Evolutionary conservation across 2,113 vertebrate species (phyloP).

Genomic region (Oceanodroma tethys): DNA sequence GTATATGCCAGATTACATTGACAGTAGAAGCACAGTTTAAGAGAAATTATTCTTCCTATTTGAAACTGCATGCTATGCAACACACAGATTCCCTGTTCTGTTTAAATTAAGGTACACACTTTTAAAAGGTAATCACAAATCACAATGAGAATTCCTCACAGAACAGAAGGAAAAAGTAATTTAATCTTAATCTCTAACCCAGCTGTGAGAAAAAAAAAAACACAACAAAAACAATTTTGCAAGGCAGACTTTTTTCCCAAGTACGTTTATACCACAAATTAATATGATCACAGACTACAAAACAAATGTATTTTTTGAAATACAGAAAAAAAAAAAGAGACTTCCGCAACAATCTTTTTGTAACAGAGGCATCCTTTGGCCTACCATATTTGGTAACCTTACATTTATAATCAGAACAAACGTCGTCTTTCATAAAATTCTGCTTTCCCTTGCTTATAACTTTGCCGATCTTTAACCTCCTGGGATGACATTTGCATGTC

Average conservation of each 20-base stretch:
- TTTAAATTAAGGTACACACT: not conserved
- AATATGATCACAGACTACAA: not conserved
- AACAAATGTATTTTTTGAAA: not conserved
- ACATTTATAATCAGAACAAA: not conserved
- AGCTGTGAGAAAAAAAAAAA: not conserved
- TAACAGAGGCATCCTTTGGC: not conserved
- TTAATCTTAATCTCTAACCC: not conserved
- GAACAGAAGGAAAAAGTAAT: not conserved
- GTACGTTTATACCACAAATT: not conserved
- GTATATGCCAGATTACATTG: not conserved
- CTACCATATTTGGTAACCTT: not conserved
- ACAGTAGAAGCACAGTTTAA: not conserved
- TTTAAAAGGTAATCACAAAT: not conserved
- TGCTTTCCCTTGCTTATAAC: not conserved
- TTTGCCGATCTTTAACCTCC: not conserved
- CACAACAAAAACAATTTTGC: not conserved
- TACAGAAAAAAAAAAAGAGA: not conserved
- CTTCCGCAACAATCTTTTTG: not conserved
- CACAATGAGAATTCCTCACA: fast-evolving
- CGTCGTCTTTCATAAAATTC: not conserved
- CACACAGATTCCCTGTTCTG: not conserved
- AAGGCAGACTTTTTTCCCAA: not conserved
- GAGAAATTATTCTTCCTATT: not conserved
- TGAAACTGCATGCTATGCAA: not conserved
- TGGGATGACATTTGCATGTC: not conserved